A percentile compares a stretch with the other conserved stretches of the same genome.
Evolutionary conservation across 2,888 invertebrate species (phyloP).

Genomic region (Amphimallon solstitiale): DNA sequence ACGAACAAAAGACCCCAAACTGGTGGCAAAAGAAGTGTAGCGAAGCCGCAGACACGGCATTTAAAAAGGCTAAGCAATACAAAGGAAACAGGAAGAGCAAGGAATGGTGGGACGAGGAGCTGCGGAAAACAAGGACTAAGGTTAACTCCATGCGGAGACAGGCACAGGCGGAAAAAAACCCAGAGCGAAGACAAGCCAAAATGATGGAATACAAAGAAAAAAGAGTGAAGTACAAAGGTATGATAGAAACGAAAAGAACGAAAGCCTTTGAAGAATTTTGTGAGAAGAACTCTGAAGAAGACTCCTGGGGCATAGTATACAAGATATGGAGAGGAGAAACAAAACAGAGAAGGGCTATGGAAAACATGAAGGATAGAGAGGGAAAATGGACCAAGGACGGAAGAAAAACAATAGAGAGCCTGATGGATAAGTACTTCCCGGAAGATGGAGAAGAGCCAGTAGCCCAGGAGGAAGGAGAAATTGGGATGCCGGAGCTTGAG

Average conservation of each 20-base stretch:
- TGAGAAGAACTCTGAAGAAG: neutral
- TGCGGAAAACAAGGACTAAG: neutral
- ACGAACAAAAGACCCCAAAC: neutral
- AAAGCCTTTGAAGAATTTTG: neutral
- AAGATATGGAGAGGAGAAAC: neutral
- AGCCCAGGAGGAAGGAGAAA: neutral
- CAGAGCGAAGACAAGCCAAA: neutral
- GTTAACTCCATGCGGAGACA: neutral
- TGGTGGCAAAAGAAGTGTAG: neutral
- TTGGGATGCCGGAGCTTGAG: neutral
- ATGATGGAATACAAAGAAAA: neutral
- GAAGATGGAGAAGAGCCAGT: neutral
- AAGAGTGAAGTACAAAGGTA: neutral
- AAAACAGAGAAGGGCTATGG: neutral
- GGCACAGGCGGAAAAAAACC: neutral
- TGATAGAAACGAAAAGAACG: neutral
- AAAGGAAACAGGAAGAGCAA: neutral
- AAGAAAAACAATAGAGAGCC: neutral
- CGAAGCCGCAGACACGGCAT: neutral
- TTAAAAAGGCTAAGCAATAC: neutral
- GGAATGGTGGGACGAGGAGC: neutral
- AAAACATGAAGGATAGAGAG: neutral
- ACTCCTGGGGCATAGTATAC: neutral
- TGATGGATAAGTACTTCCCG: neutral
- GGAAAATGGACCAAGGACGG: neutral